These are phyloP conservation scores for Beaufortia kweichowensis DNA, from an alignment of 2,113 vertebrate genomes.

Conservation along the genomic window DNA sequence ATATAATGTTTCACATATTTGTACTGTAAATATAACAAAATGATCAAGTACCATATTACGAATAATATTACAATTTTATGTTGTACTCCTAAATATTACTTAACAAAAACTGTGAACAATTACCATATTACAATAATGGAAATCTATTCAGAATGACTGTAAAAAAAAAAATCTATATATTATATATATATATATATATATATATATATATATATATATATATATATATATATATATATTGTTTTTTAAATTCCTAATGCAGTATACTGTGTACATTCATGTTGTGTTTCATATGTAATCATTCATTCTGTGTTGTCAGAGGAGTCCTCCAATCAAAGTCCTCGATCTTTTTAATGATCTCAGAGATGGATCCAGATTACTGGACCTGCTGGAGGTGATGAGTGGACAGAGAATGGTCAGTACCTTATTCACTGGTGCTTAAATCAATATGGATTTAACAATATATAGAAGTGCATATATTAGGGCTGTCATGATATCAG, in stretches of 20 bases:
- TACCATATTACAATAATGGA: no score
- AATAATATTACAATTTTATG: neutral
- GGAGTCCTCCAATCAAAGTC: conserved; percentile 76
- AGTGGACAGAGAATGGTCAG: conserved; percentile 89
- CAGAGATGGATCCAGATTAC: conserved; percentile 81
- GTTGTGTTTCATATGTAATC: neutral
- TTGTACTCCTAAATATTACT: neutral
- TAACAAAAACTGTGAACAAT: neutral
- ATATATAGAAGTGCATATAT: no score
- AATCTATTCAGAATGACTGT: neutral
- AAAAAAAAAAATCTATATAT: no score
- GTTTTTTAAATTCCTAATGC: no score
- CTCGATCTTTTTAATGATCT: conserved; percentile 88
- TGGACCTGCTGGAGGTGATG: conserved; percentile 95
- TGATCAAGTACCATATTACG: no score
- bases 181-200: no score
- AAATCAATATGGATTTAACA: neutral
- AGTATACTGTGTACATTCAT: neutral
- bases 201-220: no score
- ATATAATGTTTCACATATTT: no score
- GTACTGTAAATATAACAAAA: no score
- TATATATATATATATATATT: no score
- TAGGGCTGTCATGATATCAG: no score
- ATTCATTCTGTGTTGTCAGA: conserved; percentile 72
- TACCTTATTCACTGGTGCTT: neutral